Conservation (phyloP, 2,113 vertebrate species). For the Hemichromis elongatus region DNA sequence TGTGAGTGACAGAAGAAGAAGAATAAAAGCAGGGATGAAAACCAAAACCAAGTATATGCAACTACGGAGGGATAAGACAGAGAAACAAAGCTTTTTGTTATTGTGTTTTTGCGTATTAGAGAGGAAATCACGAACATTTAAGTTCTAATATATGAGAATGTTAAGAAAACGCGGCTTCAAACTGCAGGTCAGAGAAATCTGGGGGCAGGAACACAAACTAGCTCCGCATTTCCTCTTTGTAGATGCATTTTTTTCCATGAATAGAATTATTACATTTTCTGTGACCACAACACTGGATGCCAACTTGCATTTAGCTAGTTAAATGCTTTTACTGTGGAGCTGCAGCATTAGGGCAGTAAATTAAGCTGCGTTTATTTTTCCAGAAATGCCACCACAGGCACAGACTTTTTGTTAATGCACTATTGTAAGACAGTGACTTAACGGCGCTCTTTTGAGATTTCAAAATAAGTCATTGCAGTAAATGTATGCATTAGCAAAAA, state of each 20-base stretch:
- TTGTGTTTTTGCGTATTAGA: not conserved
- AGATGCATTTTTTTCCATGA: not conserved
- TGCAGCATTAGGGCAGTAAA: not conserved
- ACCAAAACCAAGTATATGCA: accelerated
- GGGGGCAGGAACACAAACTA: not conserved
- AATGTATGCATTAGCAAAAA: not conserved
- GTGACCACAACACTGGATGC: not conserved
- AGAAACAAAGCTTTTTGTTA: not conserved
- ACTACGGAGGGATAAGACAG: accelerated
- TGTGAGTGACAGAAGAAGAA: not conserved
- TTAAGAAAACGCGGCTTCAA: not conserved
- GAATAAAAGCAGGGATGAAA: not conserved
- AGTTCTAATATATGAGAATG: accelerated
- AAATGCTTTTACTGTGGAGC: not conserved
- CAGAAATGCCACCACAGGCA: not conserved
- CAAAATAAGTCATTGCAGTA: not conserved
- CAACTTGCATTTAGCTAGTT: not conserved
- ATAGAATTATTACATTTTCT: not conserved
- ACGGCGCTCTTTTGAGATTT: not conserved
- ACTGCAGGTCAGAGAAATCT: not conserved
- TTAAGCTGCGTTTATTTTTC: not conserved
- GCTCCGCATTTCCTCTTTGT: accelerated
- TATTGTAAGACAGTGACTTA: not conserved
- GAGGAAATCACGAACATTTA: not conserved
- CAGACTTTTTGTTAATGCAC: not conserved